phyloP scores from a whole-genome alignment of 2,797 vertebrate genomes.

The Simalia tracyae region DNA sequence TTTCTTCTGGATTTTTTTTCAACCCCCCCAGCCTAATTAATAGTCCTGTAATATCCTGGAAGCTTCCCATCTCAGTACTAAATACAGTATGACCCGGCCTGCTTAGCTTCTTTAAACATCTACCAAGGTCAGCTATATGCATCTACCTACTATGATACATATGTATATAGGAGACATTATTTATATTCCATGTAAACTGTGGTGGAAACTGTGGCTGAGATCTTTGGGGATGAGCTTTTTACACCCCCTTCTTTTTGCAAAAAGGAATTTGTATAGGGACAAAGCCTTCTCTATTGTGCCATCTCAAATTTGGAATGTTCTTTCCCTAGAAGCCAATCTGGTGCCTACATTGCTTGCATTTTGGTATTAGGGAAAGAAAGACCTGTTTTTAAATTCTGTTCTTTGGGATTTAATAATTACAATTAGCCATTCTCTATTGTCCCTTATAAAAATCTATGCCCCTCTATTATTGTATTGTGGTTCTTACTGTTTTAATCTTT shows the following conservation, averaged over 20 bases:
- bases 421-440: background rate
- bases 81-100: background rate
- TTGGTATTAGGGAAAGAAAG: background rate
- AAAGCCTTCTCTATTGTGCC: background rate
- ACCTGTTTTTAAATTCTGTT: background rate
- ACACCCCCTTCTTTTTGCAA: background rate
- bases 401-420: background rate
- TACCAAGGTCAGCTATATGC: background rate
- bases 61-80: background rate
- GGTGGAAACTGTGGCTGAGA: background rate
- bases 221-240: background rate
- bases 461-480: background rate
- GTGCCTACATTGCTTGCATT: background rate
- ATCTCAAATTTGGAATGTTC: background rate
- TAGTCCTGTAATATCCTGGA: background rate
- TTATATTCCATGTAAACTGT: background rate
- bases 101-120: background rate
- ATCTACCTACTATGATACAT: background rate
- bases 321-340: background rate
- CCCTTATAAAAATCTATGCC: background rate
- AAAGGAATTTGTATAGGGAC: background rate
- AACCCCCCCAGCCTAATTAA: background rate
- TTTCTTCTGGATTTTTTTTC: background rate
- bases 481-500: too few relatives aligned
- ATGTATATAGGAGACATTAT: background rate